Percentiles rank a stretch among this genome's conserved stretches.
These are phyloP conservation scores for Orthosia incerta DNA, from an alignment of 2,888 invertebrate genomes.

Conservation along the genomic window DNA sequence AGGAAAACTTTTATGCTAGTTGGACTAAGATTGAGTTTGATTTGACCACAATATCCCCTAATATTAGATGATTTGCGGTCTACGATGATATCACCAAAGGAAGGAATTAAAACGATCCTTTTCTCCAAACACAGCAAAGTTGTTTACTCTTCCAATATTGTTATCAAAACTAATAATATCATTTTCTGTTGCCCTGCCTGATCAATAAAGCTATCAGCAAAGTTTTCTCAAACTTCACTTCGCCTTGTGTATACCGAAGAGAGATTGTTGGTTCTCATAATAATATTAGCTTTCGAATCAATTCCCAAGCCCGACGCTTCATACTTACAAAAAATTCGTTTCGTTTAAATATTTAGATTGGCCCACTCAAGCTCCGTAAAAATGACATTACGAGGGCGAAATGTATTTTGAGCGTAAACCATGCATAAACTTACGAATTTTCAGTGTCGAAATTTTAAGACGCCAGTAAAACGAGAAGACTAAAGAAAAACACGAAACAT, in stretches of 20 bases:
- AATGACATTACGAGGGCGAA: constrained; percentile 36
- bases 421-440: constrained; percentile 23
- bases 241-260: constrained; percentile 21
- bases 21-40: neutral
- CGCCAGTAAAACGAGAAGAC: neutral
- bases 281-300: constrained; percentile 40
- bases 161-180: constrained; percentile 36
- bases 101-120: constrained; percentile 14
- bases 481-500: constrained; percentile 13
- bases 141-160: constrained; percentile 35
- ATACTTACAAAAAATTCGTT: constrained; percentile 19
- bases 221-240: constrained; percentile 34
- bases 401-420: constrained; percentile 21
- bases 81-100: neutral
- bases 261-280: constrained; percentile 41
- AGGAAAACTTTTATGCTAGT: neutral
- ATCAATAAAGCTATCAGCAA: constrained; percentile 39
- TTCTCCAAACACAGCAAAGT: neutral
- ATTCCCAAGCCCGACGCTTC: neutral
- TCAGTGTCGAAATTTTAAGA: constrained; percentile 18
- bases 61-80: neutral
- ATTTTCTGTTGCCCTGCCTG: constrained; percentile 5
- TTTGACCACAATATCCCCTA: neutral
- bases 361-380: constrained; percentile 37
- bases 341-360: constrained; percentile 48